These are phyloP conservation scores for Hybognathus amarus DNA, from an alignment of 2,797 vertebrate genomes.

Conservation along the genomic window DNA sequence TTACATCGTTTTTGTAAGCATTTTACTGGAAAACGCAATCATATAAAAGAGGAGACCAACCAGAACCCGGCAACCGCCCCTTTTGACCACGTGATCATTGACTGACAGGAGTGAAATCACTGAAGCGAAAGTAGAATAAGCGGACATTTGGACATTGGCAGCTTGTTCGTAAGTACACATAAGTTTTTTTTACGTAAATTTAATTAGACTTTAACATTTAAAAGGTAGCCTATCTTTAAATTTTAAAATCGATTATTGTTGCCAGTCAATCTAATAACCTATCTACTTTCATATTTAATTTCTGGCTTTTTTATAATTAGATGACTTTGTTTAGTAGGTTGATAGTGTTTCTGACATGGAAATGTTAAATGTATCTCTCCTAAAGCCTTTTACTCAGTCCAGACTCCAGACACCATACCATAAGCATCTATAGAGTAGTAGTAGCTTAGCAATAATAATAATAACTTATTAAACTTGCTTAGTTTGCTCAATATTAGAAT, in stretches of 20 bases:
- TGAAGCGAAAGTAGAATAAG: neutral
- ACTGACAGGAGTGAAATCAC: neutral
- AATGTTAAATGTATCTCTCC: neutral
- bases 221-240: neutral
- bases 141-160: neutral
- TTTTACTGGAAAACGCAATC: no score
- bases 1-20: no score
- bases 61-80: neutral
- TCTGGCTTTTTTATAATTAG: neutral
- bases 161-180: conserved; percentile 13
- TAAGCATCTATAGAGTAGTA: no score
- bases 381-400: neutral
- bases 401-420: neutral
- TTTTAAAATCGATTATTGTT: neutral
- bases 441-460: neutral
- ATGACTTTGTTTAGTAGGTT: neutral
- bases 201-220: neutral
- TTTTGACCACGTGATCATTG: neutral
- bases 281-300: neutral
- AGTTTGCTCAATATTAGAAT: neutral
- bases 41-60: no score
- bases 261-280: neutral
- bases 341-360: neutral
- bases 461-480: neutral
- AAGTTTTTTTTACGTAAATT: neutral